phyloP scores from a whole-genome alignment of 2,888 invertebrate species.

The Macrophya annulata region DNA sequence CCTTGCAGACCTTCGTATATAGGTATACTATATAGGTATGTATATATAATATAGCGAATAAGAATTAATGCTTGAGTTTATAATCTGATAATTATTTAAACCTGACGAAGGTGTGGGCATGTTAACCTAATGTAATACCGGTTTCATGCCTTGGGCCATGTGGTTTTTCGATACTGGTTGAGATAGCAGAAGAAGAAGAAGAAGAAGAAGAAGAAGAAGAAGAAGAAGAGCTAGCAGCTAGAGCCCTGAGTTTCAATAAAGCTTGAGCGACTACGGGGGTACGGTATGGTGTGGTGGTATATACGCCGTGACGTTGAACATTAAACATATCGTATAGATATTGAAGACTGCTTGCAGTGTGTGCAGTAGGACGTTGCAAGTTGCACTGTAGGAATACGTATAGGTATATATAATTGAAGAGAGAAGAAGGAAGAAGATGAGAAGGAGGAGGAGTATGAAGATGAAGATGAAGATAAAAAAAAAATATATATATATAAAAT shows the following conservation, averaged over 20 bases:
- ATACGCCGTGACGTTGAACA: constrained; percentile 34
- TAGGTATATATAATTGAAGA: not conserved
- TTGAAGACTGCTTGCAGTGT: not conserved
- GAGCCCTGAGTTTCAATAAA: constrained; percentile 42
- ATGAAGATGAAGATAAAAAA: not conserved
- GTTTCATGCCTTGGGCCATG: constrained; percentile 39
- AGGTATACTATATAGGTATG: no score
- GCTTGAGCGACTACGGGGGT: not conserved
- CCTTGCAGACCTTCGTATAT: no score
- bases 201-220: no score
- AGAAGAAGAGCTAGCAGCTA: not conserved
- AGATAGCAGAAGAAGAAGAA: constrained; percentile 11
- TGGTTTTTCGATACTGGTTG: constrained; percentile 44
- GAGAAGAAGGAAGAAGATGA: not conserved
- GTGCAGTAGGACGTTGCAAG: not conserved
- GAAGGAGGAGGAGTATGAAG: not conserved
- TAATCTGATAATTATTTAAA: constrained; percentile 52
- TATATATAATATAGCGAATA: no score
- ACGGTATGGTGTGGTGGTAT: not conserved
- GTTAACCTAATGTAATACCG: constrained; percentile 52
- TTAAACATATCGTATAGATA: constrained; percentile 27
- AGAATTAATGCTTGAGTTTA: constrained; percentile 9
- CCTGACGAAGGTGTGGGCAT: constrained; percentile 28
- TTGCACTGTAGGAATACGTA: no score
- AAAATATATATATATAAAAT: no score